Evolutionary conservation across 2,888 invertebrate genomes (phyloP), one percentile per base, ranked within the genome.

Genomic region (Gryllus longicercus): DNA sequence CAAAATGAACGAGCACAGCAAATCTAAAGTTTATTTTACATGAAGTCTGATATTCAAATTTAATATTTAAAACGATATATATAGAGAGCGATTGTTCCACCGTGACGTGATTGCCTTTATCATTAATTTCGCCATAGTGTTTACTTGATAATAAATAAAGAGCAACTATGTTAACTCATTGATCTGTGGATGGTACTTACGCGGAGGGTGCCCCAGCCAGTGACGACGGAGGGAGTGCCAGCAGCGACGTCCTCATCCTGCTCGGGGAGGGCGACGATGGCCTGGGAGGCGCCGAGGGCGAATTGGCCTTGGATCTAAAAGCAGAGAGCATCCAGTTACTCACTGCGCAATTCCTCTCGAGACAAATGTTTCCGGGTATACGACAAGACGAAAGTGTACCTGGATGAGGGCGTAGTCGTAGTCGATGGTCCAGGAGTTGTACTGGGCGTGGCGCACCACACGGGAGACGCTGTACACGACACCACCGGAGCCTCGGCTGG

Each of bases 31-130:
- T 38, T 8, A 38, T 38, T 38, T 38, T 38, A 38, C 8, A 8
- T 38, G 38, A 38, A 5, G 38, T 38, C 38, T 8, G 5, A 5
- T 38, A 38, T 38, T 5, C 38, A 38, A 38, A 8, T 0, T 38
- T 38, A 38, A 38, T 38, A 38, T 8, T 5, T 38, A 38, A 38
- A 38, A 8, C 5, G 8, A 8, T 8, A 0, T 8, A 8, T 8
- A 8, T 1, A 38, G 38, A 8, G 8, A 1, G 5, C 38, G 5
- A 38, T 8, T 8, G 38, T 95, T 16, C 95, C 95, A 3, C 95
- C 95, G 0, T 0, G 8, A 38, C 5, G 38, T 4, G 8, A 8
- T 38, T 8, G 38, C 8, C 38, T 38, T 38, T 38, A 38, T 38
- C 38, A 5, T 38, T 38, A 1, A 8, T 5, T 38, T 8, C 38